Evolutionary conservation across 2,888 invertebrate genomes (phyloP).

Genomic region (Rhagophthalmus giganteus): DNA sequence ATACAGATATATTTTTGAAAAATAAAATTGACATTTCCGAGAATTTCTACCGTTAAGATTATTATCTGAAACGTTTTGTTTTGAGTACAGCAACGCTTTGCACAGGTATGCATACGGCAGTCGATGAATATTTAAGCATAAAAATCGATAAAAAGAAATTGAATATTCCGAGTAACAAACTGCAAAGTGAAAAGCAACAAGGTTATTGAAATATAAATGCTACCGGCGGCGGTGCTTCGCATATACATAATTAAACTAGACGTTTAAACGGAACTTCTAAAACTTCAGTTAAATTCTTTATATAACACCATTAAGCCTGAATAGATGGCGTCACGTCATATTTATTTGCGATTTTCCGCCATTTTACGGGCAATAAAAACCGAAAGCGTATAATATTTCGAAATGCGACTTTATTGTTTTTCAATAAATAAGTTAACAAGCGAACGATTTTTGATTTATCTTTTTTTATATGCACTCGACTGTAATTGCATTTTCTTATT

Average conservation of each 20-base stretch:
- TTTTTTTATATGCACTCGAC: constrained; percentile 16
- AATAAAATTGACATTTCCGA: too few species aligned
- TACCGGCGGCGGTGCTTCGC: constrained; percentile 34
- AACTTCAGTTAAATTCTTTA: constrained; percentile 30
- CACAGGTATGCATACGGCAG: constrained; percentile 20
- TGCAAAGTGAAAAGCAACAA: constrained; percentile 34
- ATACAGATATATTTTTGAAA: too few species aligned
- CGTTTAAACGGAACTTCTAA: constrained; percentile 33
- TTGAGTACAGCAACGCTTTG: constrained; percentile 22
- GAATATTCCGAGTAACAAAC: constrained; percentile 32
- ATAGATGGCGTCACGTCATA: constrained; percentile 23
- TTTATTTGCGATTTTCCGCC: constrained; percentile 21
- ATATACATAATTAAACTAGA: constrained; percentile 34
- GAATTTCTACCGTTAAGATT: too few species aligned
- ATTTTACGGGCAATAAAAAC: constrained; percentile 14
- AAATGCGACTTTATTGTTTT: constrained; percentile 27
- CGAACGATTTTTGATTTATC: constrained; percentile 27
- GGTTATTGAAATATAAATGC: constrained; percentile 36
- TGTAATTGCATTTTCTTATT: constrained; percentile 27
- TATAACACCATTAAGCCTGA: constrained; percentile 23
- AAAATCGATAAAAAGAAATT: constrained; percentile 31
- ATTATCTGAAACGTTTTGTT: too few species aligned
- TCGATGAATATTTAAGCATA: constrained; percentile 27
- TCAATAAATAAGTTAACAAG: constrained; percentile 34
- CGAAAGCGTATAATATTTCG: constrained; percentile 15